Percentiles rank a stretch among this genome's conserved stretches.
Conservation (phyloP, 2,797 vertebrate genomes). For the Catostomus latipinnis region DNA sequence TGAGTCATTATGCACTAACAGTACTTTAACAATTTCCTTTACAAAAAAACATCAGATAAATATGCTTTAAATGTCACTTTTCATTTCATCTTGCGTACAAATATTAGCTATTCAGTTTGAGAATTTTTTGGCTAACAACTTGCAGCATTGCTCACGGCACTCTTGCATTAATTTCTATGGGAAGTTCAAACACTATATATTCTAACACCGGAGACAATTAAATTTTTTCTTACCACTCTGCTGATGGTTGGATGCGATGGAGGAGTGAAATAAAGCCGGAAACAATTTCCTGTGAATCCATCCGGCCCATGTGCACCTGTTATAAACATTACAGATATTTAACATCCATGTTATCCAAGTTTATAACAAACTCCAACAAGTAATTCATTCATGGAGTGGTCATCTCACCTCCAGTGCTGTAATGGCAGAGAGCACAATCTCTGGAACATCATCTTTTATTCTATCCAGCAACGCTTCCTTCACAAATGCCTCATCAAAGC, state of each 20-base stretch:
- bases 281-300: conserved; percentile 78
- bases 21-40: too few species aligned
- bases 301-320: conserved; percentile 75
- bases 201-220: too few species aligned
- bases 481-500: conserved; percentile 85
- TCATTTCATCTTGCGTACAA: too few species aligned
- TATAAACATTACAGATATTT: background rate
- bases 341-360: background rate
- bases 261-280: conserved; percentile 83
- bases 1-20: too few species aligned
- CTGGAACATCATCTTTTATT: conserved; percentile 83
- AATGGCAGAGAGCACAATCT: conserved; percentile 84
- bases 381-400: background rate
- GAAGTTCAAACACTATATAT: too few species aligned
- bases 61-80: too few species aligned
- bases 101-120: too few species aligned
- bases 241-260: conserved; percentile 74
- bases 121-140: too few species aligned
- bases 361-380: too few species aligned
- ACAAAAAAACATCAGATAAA: conserved; percentile 14
- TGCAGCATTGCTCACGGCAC: too few species aligned
- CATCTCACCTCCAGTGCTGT: conserved; percentile 81
- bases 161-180: too few species aligned
- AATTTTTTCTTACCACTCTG: conserved; percentile 77
- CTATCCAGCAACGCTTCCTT: conserved; percentile 84